Base-by-base conservation (phyloP, 2,797 vertebrate genomes). In the Neoniphon sammara region DNA sequence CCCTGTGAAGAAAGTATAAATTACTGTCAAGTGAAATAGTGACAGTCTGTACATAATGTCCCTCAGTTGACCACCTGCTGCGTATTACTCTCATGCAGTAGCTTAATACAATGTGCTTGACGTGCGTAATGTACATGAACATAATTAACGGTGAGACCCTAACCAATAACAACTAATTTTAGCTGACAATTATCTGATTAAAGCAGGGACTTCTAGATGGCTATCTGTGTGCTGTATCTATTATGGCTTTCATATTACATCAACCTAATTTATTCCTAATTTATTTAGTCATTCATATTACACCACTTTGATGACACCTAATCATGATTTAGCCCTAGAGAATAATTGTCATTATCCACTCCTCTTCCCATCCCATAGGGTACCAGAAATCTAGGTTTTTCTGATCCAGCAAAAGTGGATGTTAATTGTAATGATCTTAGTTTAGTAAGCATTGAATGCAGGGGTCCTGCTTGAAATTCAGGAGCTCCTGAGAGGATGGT, bases 1-100 rank as follows among this genome's bases (percentile, higher is more conserved):
- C 89, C 18, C 52, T 11, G 5, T 72, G 55, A 60, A 27, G 21
- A 54, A 30, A 4, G 7, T 34, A 10, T 31, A 30, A 39, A 59
- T 59, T 59, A 36, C 15, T 31, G 17, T 18, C 27, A 14, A 30
- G 54, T 31, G 25, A 31, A 14, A 56, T 27, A 56, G 54, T 56
- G 15, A 17, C 50, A 18, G 31, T 50, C 12, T 54, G 70, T 58
- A 82, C 80, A 81, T 62, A 67, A 0, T 79, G 81, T 81, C 47
- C 67, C 62, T n/a, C 34, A 55, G 31, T 25, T 30, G 25, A 5
- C 4, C 69, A 39, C 73, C 27, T 54, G 60, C 63, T 59, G 61
- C 20, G 58, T 25, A 25, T 6, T 50, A 25, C 4, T 61, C 62
- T 50, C 67, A 18, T 53, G 47, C 52, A 18, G 17, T 30, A 1